Evolutionary conservation across 1,140 invertebrate genomes (phyloP).

Genomic region (Aphelinus atriplicis): DNA sequence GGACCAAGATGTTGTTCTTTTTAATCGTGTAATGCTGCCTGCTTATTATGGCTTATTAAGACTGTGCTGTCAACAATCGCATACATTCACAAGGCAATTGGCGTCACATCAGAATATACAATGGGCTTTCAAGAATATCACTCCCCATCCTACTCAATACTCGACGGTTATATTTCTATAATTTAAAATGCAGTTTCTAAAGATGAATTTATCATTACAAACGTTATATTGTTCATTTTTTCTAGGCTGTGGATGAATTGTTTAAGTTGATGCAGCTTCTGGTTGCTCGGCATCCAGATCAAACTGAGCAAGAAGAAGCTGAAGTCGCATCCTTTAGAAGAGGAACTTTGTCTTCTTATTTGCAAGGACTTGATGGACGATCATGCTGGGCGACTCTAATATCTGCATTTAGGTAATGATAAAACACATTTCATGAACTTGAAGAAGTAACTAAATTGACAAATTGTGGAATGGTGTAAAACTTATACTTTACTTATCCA

Average conservation of each 20-base stretch:
- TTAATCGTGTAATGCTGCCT: constrained; percentile 92
- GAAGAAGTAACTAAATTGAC: too few relatives aligned
- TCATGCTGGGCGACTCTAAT: constrained; percentile 91
- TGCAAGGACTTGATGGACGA: constrained; percentile 82
- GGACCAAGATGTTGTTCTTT: constrained; percentile 92
- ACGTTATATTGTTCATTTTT: constrained; percentile 3
- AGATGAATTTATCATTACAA: background rate
- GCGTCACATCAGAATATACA: constrained; percentile 93
- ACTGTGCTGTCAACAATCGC: constrained; percentile 88
- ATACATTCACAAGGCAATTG: constrained; percentile 83
- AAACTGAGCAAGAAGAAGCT: constrained; percentile 79
- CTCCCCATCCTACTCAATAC: constrained; percentile 92
- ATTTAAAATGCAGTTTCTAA: background rate
- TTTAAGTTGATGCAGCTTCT: constrained; percentile 90
- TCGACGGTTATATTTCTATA: constrained; percentile 69
- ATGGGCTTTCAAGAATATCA: constrained; percentile 97
- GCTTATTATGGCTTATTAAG: constrained; percentile 93
- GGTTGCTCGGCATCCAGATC: constrained; percentile 79
- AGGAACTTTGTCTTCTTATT: constrained; percentile 84
- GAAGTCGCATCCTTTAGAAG: constrained; percentile 85
- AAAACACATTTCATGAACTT: too few relatives aligned
- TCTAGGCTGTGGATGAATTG: constrained; percentile 88
- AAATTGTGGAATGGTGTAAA: background rate
- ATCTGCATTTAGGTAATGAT: constrained; percentile 73
- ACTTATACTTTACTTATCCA: background rate